Conservation (phyloP, 2,113 vertebrate genomes). For the Neodontobutis hainanensis region DNA sequence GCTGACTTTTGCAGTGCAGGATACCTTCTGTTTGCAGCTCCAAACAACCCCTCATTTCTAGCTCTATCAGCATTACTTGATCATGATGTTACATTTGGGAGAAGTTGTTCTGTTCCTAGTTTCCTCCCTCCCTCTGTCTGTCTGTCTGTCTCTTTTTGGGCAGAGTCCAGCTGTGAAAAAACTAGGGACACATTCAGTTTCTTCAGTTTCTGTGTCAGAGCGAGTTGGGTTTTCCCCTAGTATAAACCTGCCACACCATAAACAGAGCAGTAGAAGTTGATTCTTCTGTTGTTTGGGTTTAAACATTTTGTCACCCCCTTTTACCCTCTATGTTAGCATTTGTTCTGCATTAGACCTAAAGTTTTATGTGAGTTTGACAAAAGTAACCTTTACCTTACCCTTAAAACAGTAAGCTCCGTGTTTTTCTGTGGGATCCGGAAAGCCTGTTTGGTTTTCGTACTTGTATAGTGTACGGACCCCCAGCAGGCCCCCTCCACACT, state of each 20-base stretch:
- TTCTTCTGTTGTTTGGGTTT: conserved; percentile 28
- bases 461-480: conserved; percentile 93
- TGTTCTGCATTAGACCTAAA: no score
- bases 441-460: conserved; percentile 89
- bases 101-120: neutral
- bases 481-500: conserved; percentile 91
- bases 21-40: neutral
- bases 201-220: conserved; percentile 48
- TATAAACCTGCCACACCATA: conserved; percentile 40
- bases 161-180: conserved; percentile 63
- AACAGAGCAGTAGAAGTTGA: conserved; percentile 35
- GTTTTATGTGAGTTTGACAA: neutral
- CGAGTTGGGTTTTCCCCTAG: conserved; percentile 70
- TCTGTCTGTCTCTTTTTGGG: conserved; percentile 42
- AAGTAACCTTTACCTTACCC: conserved; percentile 75
- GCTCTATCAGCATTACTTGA: neutral
- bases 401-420: conserved; percentile 91
- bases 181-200: conserved; percentile 63
- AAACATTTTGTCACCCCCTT: no score
- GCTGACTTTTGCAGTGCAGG: neutral
- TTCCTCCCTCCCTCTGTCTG: conserved; percentile 1
- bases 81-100: conserved; percentile 15
- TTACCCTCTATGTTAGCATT: no score
- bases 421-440: conserved; percentile 80
- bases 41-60: neutral